phyloP scores from a whole-genome alignment of 1,140 invertebrate species.

The Cotesia typhae region DNA sequence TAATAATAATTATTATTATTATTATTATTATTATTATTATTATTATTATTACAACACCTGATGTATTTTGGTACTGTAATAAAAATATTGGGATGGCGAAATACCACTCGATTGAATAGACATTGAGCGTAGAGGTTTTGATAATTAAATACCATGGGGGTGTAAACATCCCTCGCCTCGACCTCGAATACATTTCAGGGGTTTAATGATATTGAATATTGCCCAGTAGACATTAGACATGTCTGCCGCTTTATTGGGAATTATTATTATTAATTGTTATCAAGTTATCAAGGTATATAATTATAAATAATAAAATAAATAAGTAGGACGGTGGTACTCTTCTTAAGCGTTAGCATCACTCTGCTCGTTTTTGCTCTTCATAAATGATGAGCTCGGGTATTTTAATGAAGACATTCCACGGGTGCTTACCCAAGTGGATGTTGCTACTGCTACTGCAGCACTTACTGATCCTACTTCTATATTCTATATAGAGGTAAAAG shows the following conservation, averaged over 20 bases:
- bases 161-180: constrained; percentile 29
- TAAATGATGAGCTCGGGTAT: constrained; percentile 58
- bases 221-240: not conserved
- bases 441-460: not conserved
- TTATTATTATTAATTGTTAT: too few species aligned
- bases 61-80: not conserved
- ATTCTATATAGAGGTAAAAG: too few species aligned
- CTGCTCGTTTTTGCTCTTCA: constrained; percentile 53
- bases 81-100: not conserved
- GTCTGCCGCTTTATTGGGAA: not conserved
- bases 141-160: constrained; percentile 63
- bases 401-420: constrained; percentile 60
- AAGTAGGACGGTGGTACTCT: too few species aligned
- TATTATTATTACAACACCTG: not conserved
- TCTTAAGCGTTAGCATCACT: not conserved
- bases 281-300: too few species aligned
- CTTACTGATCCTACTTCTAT: too few species aligned
- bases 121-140: constrained; percentile 31
- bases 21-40: not conserved
- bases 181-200: constrained; percentile 21
- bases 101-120: constrained; percentile 31
- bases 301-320: too few species aligned
- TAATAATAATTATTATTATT: too few species aligned
- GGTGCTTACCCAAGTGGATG: constrained; percentile 39
- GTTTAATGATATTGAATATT: constrained; percentile 11